phyloP scores from a whole-genome alignment of 2,888 invertebrate species.

The Luffia ferchaultella region DNA sequence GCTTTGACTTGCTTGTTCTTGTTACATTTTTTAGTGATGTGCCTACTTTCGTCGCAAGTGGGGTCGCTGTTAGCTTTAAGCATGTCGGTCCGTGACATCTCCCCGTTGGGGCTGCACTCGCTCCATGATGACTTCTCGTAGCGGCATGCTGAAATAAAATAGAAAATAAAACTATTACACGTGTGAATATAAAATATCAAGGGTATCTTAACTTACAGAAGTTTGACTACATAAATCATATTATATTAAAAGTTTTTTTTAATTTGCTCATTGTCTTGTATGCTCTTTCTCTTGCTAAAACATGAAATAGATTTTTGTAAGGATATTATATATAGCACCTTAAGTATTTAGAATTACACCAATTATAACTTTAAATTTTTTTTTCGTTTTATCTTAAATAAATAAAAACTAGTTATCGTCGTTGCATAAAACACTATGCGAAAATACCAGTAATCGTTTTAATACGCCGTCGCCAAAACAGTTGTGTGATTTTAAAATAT shows the following conservation, averaged over 20 bases:
- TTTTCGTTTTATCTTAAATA: no score
- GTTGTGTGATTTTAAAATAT: no score
- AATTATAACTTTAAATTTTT: no score
- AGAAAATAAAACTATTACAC: constrained; percentile 12
- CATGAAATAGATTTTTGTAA: no score
- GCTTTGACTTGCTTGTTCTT: constrained; percentile 71
- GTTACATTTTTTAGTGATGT: constrained; percentile 89
- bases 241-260: not conserved
- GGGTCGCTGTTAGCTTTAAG: constrained; percentile 84
- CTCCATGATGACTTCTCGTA: constrained; percentile 91
- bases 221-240: not conserved
- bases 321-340: no score
- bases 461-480: no score
- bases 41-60: constrained; percentile 82
- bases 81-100: constrained; percentile 84
- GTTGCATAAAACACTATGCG: no score
- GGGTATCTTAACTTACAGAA: constrained; percentile 2
- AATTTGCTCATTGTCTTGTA: not conserved
- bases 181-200: constrained; percentile 18
- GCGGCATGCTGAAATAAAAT: constrained; percentile 73
- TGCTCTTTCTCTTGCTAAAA: no score
- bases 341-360: no score
- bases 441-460: no score
- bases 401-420: no score
- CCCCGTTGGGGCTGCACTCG: constrained; percentile 80